Base-by-base conservation (phyloP, 2,113 vertebrate genomes). In the Dromas ardeola region DNA sequence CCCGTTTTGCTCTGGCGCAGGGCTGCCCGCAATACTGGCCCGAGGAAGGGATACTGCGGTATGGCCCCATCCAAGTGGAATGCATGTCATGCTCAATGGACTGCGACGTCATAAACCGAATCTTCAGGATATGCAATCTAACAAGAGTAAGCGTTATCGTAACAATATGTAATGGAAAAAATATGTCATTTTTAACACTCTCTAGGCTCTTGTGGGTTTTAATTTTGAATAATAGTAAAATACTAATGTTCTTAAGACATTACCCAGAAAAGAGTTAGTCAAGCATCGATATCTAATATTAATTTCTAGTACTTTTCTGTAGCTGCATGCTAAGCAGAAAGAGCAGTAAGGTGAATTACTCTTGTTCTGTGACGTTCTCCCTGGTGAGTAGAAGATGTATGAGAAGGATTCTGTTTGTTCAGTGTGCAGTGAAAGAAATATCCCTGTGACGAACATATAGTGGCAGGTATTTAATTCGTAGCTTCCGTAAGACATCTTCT, bases 1-100 rank as follows among this genome's bases (percentile, higher is more conserved):
- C 5, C 20, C 17, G 4, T 83, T 97, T 92, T 93, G 47, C 94
- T 97, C 92, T 96, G 88, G 5, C 34, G 13, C 96, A 99, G 99
- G 99, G 99, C 55, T 99, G 99, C 96, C 99, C 99, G 34, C 99
- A 99, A 66, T 99, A 99, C 97, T 99, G 99, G 99, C 99, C 99
- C 0, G 99, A 99, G 92, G 99, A 99, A 93, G 99, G 99, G 20
- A 99, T 99, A 95, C 96, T 99, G 63, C 98, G 99, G 26, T 99
- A 99, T 0, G 99, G 99, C 12, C 99, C 99, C 3, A 99, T 99
- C 86, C 99, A 99, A 96, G 99, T 99, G 92, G 99, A 99, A 79
- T 99, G 99, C 95, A 99, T 99, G 98, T 99, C 99, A 1, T 99
- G 99, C 97, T 99, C 99, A 11, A 99, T 99, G 99, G 99, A 99